Evolutionary conservation across 2,797 vertebrate genomes (phyloP).

Genomic region (Sebastes trivittatus): DNA sequence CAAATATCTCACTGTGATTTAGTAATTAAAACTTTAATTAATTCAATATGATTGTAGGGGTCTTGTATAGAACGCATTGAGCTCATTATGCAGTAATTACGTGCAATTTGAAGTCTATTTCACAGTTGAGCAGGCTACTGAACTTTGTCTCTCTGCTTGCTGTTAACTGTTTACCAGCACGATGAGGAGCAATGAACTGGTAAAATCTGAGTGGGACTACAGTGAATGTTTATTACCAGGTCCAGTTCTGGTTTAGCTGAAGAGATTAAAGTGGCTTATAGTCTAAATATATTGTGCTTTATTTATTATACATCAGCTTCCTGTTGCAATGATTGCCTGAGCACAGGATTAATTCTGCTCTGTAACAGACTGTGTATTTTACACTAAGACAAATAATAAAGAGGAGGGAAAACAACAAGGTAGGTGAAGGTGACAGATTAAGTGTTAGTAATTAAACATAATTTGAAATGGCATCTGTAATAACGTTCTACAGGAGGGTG

Average conservation of each 20-base stretch:
- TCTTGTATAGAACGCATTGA: slow-evolving; percentile 65
- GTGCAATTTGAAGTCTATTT: slow-evolving; percentile 81
- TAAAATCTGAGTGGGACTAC: slow-evolving; percentile 30
- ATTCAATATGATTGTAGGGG: slow-evolving; percentile 69
- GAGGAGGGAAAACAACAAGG: background rate
- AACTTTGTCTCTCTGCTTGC: slow-evolving; percentile 57
- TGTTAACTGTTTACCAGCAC: slow-evolving; percentile 56
- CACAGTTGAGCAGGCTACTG: slow-evolving; percentile 76
- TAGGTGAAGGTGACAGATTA: slow-evolving; percentile 18
- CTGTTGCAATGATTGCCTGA: background rate
- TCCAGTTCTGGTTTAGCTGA: slow-evolving; percentile 1
- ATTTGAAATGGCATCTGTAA: slow-evolving; percentile 10
- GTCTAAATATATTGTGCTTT: slow-evolving; percentile 11
- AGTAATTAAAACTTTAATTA: slow-evolving; percentile 79
- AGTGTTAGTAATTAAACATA: slow-evolving; percentile 10
- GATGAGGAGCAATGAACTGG: slow-evolving; percentile 14
- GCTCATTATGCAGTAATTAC: slow-evolving; percentile 80
- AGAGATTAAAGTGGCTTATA: slow-evolving; percentile 32
- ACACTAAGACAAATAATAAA: background rate
- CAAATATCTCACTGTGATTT: slow-evolving; percentile 63
- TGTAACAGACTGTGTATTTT: background rate
- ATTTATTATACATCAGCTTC: slow-evolving; percentile 6
- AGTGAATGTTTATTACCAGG: slow-evolving; percentile 29
- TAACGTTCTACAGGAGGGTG: background rate
- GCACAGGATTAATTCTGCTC: background rate